Evolutionary conservation across 2,113 vertebrate species (phyloP).

Genomic region (Scatophagus argus): DNA sequence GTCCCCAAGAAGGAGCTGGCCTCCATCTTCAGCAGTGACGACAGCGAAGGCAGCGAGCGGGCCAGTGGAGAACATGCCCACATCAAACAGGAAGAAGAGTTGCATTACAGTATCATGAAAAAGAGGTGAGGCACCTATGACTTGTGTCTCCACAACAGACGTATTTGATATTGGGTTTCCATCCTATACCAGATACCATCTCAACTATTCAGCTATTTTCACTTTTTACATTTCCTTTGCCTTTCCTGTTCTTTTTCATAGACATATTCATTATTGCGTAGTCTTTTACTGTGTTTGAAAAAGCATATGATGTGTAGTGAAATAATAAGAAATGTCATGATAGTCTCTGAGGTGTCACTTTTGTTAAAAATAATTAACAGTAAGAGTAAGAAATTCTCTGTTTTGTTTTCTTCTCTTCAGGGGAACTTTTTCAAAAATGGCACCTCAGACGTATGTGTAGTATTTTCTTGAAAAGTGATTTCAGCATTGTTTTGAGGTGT

Average conservation of each 20-base stretch:
- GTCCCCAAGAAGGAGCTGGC: slow-evolving; percentile 93
- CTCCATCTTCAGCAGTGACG: slow-evolving; percentile 91
- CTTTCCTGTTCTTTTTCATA: background rate
- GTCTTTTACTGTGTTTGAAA: slow-evolving; percentile 9
- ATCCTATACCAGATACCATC: background rate
- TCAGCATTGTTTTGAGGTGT: slow-evolving; percentile 40
- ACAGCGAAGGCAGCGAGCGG: slow-evolving; percentile 90
- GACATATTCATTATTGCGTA: background rate
- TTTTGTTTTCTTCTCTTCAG: slow-evolving; percentile 20
- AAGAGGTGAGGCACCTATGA: slow-evolving; percentile 88
- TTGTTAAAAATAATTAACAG: background rate
- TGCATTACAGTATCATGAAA: slow-evolving; percentile 95
- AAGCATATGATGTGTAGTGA: background rate
- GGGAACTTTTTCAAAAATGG: background rate
- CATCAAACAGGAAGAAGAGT: slow-evolving; percentile 94
- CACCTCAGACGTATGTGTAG: background rate
- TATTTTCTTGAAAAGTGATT: slow-evolving; percentile 35
- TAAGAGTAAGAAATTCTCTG: background rate
- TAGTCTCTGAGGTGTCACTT: slow-evolving; percentile 3
- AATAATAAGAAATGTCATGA: slow-evolving; percentile 19
- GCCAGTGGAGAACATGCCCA: slow-evolving; percentile 88
- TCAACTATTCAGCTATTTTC: background rate
- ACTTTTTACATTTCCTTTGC: no score
- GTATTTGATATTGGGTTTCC: background rate
- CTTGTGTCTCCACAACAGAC: background rate